Base-by-base conservation (phyloP, 2,113 vertebrate genomes). In the Xenopus laevis region DNA sequence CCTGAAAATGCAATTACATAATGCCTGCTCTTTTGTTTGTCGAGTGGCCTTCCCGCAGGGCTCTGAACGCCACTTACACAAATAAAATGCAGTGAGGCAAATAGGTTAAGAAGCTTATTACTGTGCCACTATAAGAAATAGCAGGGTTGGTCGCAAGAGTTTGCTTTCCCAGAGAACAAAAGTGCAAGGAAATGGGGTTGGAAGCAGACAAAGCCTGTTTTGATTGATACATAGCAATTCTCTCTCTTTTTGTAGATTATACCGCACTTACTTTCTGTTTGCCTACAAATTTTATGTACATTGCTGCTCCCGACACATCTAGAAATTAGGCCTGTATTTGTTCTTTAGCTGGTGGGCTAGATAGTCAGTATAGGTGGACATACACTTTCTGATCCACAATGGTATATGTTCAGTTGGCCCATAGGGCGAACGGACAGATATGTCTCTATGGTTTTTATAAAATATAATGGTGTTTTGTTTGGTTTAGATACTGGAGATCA, bases 401-500 rank as follows among this genome's bases (percentile, higher is more conserved):
- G 23, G 23, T 27, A 27, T 27, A 2, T 27, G 23, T 2, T 27
- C 23, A 27, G 1, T 27, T 27, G 23, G 23, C 23, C 23, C 4
- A 27, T 27, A 4, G 23, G 4, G 23, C 4, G 23, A 27, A 27
- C 23, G 23, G 4, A 4, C 23, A 27, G 23, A 27, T 2, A 27
- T 27, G 23, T 40, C 33, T 40, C 33, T 9, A 7, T 40, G 8
- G 33, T 40, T 40, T n/a, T 40, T 40, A 40, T 40, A 40, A 40
- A 40, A 40, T 9, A 40, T 9, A 40, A 40, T 40, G 5, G 33
- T 40, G 5, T 40, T 40, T 67, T 16, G 47, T 13, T 5, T 23
- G 13, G 44, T 68, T 68, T 72, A 99, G 97, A 94, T 97, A 82
- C 91, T 97, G 79, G 97, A 99, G 84, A 89, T 98, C 83, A 95